Evolutionary conservation across 2,797 vertebrate genomes (phyloP).

Genomic region (Protosalanx chinensis): DNA sequence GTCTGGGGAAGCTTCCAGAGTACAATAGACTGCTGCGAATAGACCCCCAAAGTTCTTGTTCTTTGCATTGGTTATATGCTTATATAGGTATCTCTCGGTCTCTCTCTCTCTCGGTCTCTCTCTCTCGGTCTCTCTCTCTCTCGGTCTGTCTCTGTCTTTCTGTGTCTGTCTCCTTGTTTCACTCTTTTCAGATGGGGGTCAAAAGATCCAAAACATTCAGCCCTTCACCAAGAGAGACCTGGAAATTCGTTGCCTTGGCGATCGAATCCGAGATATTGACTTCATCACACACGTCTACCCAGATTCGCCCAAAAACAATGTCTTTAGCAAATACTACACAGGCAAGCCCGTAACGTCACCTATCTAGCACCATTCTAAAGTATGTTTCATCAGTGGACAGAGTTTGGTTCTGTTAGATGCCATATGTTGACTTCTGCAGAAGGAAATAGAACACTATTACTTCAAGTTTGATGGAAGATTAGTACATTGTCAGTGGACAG

Average conservation of each 20-base stretch:
- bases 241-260: slow-evolving; percentile 86
- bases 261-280: slow-evolving; percentile 86
- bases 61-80: not conserved
- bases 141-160: not conserved
- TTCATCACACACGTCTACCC: slow-evolving; percentile 85
- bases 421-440: no score
- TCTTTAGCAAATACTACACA: slow-evolving; percentile 86
- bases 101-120: not conserved
- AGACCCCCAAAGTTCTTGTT: not conserved
- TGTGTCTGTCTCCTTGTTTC: not conserved
- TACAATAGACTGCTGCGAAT: not conserved
- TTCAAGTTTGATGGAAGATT: not conserved
- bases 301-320: slow-evolving; percentile 79
- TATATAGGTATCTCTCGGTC: not conserved
- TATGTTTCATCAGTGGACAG: no score
- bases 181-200: slow-evolving; percentile 66
- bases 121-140: not conserved
- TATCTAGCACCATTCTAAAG: no score
- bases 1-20: not conserved
- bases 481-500: not conserved
- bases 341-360: slow-evolving; percentile 63
- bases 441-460: not conserved
- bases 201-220: slow-evolving; percentile 91
- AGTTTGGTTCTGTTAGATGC: no score
- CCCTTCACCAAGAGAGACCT: slow-evolving; percentile 92